Evolutionary conservation across 2,888 invertebrate species (phyloP).

Genomic region (Euclidia mi): DNA sequence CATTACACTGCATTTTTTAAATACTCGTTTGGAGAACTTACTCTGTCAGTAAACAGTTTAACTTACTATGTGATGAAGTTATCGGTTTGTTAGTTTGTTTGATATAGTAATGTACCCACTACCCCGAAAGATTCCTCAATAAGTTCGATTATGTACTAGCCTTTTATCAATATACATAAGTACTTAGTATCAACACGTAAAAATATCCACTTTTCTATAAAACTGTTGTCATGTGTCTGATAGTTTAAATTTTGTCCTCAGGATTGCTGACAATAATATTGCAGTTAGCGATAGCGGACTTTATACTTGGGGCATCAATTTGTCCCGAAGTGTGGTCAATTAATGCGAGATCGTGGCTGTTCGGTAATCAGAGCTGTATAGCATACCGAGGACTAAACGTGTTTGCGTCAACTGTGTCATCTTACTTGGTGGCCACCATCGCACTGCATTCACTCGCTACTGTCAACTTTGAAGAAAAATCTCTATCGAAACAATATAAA

Average conservation of each 20-base stretch:
- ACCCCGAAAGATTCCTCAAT: no score
- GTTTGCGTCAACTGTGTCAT: conserved; percentile 87
- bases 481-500: conserved; percentile 71
- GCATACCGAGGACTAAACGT: conserved; percentile 89
- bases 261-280: conserved; percentile 87
- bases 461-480: conserved; percentile 85
- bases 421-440: conserved; percentile 89
- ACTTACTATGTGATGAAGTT: no score
- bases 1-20: no score
- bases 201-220: no score
- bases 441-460: conserved; percentile 90
- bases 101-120: no score
- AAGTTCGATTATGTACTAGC: no score
- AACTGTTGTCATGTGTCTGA: no score
- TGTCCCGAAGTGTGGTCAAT: conserved; percentile 88
- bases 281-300: conserved; percentile 88
- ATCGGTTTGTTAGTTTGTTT: no score
- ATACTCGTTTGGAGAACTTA: no score
- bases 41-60: no score
- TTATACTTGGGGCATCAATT: conserved; percentile 80
- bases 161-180: no score
- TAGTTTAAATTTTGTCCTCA: conserved; percentile 70
- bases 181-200: no score
- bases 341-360: conserved; percentile 86
- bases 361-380: conserved; percentile 85